These are phyloP conservation scores for Athetis lepigone DNA, from an alignment of 2,888 invertebrate genomes.

Conservation along the genomic window DNA sequence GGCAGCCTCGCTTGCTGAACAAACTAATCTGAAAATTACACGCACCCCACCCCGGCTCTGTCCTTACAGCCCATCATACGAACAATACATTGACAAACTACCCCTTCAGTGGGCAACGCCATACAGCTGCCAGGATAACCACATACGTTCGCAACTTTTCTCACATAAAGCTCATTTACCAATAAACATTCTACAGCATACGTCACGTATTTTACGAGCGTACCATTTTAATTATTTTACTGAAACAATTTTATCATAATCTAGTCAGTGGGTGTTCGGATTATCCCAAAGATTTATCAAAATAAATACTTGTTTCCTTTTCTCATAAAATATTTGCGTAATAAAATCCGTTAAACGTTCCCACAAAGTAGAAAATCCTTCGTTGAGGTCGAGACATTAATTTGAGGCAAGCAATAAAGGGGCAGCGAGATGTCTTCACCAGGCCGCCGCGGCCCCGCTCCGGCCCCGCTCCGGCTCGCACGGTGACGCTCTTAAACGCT, in stretches of 20 bases:
- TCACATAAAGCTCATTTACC: conserved; percentile 3
- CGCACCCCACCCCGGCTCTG: conserved; percentile 65
- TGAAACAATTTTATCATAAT: conserved; percentile 43
- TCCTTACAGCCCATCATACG: conserved; percentile 60
- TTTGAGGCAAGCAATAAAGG: conserved; percentile 89
- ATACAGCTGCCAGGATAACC: conserved; percentile 12
- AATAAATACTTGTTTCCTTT: conserved; percentile 71
- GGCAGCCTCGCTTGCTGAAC: conserved; percentile 81
- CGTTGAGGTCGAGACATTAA: conserved; percentile 87
- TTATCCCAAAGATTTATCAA: conserved; percentile 59
- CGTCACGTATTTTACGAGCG: conserved; percentile 30
- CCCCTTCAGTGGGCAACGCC: conserved; percentile 49
- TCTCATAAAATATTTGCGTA: conserved; percentile 81
- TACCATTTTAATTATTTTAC: conserved; percentile 37
- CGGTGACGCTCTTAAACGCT: conserved; percentile 83
- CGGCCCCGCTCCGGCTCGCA: conserved; percentile 57
- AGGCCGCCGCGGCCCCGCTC: conserved; percentile 63
- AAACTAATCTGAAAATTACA: conserved; percentile 90
- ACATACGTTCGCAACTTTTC: conserved; percentile 17
- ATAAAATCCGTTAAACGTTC: conserved; percentile 85
- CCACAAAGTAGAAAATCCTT: conserved; percentile 86
- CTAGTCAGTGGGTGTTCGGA: conserved; percentile 38
- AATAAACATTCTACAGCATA: conserved; percentile 22
- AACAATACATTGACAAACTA: conserved; percentile 74
- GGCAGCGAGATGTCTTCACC: conserved; percentile 85